Conservation (phyloP, 2,797 vertebrate genomes). For the Bufotes viridis region DNA sequence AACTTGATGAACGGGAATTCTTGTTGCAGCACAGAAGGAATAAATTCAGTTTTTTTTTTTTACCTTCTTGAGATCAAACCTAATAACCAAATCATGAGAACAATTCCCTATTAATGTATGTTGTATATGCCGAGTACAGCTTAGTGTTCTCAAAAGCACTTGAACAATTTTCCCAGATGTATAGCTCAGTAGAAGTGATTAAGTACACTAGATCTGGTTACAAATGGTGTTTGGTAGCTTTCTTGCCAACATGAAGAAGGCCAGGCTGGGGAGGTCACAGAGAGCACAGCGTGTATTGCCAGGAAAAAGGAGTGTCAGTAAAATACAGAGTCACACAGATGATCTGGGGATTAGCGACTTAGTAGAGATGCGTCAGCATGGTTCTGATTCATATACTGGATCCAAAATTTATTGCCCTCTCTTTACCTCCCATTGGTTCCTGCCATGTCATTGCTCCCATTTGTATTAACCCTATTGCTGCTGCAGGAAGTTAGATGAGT, state of each 20-base stretch:
- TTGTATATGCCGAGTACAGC: neutral
- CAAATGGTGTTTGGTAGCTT: constrained; percentile 18
- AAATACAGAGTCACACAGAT: constrained; percentile 50
- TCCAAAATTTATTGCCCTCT: constrained; percentile 26
- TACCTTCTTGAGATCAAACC: neutral
- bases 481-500: neutral
- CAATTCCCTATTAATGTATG: neutral
- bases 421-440: constrained; percentile 17
- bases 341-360: constrained; percentile 49
- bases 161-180: neutral
- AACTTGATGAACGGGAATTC: too few species aligned
- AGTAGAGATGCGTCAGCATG: constrained; percentile 48
- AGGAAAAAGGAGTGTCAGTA: constrained; percentile 52
- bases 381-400: constrained; percentile 58
- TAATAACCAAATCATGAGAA: neutral
- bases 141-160: neutral
- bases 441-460: neutral
- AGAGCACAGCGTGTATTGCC: constrained; percentile 51
- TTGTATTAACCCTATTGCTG: neutral
- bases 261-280: constrained; percentile 52
- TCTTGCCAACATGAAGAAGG: constrained; percentile 18
- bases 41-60: neutral
- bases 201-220: neutral
- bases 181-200: neutral
- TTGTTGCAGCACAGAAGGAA: too few species aligned